Evolutionary conservation across 2,113 vertebrate genomes (phyloP), one percentile per base, ranked within the genome.

Genomic region (Thunnus thynnus): DNA sequence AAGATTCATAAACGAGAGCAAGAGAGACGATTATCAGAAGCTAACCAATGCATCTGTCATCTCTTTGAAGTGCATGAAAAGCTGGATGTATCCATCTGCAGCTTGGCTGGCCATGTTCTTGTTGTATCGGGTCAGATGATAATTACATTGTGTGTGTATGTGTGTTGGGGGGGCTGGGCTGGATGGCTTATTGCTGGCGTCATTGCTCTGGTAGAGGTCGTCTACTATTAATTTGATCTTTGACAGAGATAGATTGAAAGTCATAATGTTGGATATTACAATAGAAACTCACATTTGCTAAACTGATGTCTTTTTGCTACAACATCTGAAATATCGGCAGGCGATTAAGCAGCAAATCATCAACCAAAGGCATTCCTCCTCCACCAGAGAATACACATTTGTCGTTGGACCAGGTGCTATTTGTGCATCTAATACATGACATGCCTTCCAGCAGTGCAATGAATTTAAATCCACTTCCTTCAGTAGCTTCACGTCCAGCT

Each of bases 171-270:
- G 4, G 52, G 69, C n/a, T 25, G 41, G 2, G 44, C 25, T 41
- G 52, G 54, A 41, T 18, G 55, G 55, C 47, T 80, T 82, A 44
- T 76, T 76, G 64, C 78, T 76, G 82, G 65, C 14, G 2, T 79
- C 64, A 72, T 60, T 60, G 13, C 51, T 80, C 27, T 44, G 22
- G 50, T 52, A 44, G 50, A 61, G 32, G 1, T 13, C 1, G 20
- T 64, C 69, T 61, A 67, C n/a, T 57, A 68, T 83, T 87, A 20
- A 85, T 86, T 73, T 63, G 36, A 89, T 85, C n/a, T 83, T 74
- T 87, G 79, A 91, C 85, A 81, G 78, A 86, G 83, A 88, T 64
- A 62, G 58, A 84, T 84, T 44, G n/a, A 79, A 64, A 70, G 46
- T 76, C 66, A 70, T 68, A 57, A 82, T 47, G 16, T 61, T 48